Percentiles rank a stretch among this genome's conserved stretches.
These are phyloP conservation scores for Perca flavescens DNA, from an alignment of 2,113 vertebrate genomes.

Conservation along the genomic window DNA sequence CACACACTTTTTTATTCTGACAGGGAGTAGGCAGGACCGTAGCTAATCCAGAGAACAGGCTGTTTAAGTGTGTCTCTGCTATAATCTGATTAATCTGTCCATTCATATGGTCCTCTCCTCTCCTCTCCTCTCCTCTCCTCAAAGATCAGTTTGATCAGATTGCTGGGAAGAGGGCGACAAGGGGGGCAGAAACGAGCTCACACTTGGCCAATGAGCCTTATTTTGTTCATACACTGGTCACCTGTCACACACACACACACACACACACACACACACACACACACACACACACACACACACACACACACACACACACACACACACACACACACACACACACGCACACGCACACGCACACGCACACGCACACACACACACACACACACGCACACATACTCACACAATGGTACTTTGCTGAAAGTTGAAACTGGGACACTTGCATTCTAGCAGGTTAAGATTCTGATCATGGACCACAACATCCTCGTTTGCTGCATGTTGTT, in stretches of 20 bases:
- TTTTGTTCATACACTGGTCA: constrained; percentile 89
- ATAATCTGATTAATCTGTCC: constrained; percentile 80
- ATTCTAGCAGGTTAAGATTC: not conserved
- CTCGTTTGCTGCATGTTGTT: not conserved
- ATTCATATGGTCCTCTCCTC: no score
- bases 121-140: no score
- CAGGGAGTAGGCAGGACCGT: constrained; percentile 74
- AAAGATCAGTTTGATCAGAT: constrained; percentile 67
- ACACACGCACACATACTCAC: not conserved
- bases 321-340: no score
- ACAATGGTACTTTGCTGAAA: not conserved
- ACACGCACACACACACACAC: constrained; percentile 4
- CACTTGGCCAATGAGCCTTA: constrained; percentile 84
- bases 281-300: not conserved
- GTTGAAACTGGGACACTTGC: not conserved
- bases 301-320: no score
- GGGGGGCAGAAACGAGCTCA: constrained; percentile 85
- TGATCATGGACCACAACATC: not conserved
- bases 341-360: constrained; percentile 3
- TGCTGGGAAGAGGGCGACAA: constrained; percentile 86
- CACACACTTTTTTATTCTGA: constrained; percentile 63
- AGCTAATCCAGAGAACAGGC: constrained; percentile 79
- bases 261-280: constrained; percentile 25
- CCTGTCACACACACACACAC: constrained; percentile 80
- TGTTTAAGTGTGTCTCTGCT: constrained; percentile 79